These are phyloP conservation scores for Drosophila funebris DNA, from an alignment of 1,140 invertebrate species.

Conservation along the genomic window DNA sequence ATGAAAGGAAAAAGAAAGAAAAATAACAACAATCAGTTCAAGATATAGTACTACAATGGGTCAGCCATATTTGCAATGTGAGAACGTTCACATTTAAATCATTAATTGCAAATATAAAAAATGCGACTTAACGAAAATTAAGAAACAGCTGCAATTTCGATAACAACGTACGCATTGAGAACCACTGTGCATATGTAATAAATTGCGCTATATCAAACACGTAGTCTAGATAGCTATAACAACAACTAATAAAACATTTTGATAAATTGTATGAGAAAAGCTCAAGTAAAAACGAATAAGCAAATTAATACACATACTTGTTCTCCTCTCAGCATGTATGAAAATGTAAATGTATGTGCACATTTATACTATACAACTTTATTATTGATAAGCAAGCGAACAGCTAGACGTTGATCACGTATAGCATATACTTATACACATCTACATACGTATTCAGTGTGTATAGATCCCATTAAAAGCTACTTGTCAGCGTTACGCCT, in stretches of 20 bases:
- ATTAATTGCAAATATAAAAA: not conserved
- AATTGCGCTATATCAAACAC: constrained; percentile 42
- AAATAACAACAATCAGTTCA: constrained; percentile 55
- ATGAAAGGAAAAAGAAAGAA: constrained; percentile 9
- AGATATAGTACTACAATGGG: constrained; percentile 38
- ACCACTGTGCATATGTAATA: constrained; percentile 50
- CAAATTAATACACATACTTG: constrained; percentile 3
- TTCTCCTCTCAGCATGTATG: constrained; percentile 17
- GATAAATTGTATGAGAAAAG: constrained; percentile 10
- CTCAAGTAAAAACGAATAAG: constrained; percentile 1
- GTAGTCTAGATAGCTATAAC: constrained; percentile 39
- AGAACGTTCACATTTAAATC: constrained; percentile 15
- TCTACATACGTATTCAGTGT: not conserved
- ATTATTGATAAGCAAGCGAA: constrained; percentile 35
- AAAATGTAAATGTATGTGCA: not conserved
- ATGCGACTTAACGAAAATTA: not conserved
- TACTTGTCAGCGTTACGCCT: constrained; percentile 45
- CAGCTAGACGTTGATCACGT: constrained; percentile 1
- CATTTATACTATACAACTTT: not conserved
- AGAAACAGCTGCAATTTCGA: not conserved
- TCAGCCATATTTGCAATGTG: constrained; percentile 45
- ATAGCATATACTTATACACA: not conserved
- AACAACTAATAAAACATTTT: constrained; percentile 43
- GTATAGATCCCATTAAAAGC: constrained; percentile 1
- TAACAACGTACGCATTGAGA: not conserved